Evolutionary conservation across 92 coral and sea anemone species (phyloP).

Genomic region (Palythoa grandis): DNA sequence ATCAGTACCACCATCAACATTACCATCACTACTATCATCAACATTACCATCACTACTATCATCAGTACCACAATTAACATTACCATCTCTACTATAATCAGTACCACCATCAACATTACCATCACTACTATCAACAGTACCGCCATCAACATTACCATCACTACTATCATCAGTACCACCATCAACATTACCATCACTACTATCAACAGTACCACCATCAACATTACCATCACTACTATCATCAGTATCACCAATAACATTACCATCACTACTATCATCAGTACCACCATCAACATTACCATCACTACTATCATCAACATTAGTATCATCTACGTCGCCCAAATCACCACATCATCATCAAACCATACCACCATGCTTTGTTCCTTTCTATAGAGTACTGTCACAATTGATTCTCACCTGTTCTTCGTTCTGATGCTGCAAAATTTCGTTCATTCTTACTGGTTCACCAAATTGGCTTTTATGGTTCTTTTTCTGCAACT

Average conservation of each 20-base stretch:
- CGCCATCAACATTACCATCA: too few species aligned
- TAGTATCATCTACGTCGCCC: background rate
- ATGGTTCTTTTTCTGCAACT: constrained; percentile 51
- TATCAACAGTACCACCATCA: background rate
- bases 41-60: background rate
- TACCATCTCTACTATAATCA: background rate
- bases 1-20: background rate
- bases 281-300: too few species aligned
- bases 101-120: background rate
- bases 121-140: too few species aligned
- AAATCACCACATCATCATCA: too few species aligned
- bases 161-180: too few species aligned
- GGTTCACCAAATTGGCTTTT: constrained; percentile 1
- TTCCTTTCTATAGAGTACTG: background rate
- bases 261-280: background rate
- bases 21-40: background rate
- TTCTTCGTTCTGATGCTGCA: constrained; percentile 24
- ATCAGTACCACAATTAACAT: background rate
- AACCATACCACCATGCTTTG: too few species aligned
- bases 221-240: background rate
- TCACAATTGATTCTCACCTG: background rate
- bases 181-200: background rate
- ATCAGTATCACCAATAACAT: background rate
- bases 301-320: background rate
- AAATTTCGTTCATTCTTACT: constrained; percentile 24